These are phyloP conservation scores for Delphinus delphis DNA, from an alignment of 2,113 vertebrate species.

Conservation along the genomic window DNA sequence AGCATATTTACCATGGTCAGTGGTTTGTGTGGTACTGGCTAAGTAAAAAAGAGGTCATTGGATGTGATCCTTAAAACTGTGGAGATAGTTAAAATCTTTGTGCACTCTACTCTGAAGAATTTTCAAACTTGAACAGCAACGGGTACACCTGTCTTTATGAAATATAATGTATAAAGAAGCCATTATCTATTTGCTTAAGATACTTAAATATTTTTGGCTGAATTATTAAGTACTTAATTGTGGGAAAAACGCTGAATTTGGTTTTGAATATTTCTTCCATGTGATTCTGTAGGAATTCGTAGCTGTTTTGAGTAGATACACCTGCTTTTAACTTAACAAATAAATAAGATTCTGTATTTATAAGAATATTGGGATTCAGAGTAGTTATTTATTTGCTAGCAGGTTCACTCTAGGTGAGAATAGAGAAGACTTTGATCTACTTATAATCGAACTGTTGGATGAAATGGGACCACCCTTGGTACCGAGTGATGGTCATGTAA, in stretches of 20 bases:
- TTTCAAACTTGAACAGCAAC: neutral
- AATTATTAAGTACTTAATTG: neutral
- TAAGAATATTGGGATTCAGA: neutral
- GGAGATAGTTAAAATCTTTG: neutral
- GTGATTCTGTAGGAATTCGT: neutral
- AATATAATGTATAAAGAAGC: neutral
- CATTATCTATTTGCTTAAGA: neutral
- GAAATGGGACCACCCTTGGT: neutral
- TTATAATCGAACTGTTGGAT: neutral
- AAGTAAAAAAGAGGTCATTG: neutral
- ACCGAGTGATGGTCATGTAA: neutral
- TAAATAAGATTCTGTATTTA: neutral
- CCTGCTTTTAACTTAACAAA: neutral
- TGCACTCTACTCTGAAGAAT: neutral
- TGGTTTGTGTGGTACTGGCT: neutral
- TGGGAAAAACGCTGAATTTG: conserved; percentile 7
- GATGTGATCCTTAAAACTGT: neutral
- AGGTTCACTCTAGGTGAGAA: neutral
- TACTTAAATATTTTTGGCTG: neutral
- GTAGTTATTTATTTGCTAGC: neutral
- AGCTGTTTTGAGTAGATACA: neutral
- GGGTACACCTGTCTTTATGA: neutral
- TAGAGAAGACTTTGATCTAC: neutral
- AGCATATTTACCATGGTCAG: neutral
- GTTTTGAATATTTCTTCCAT: neutral